Evolutionary conservation across 2,113 vertebrate species (phyloP), one percentile per base, ranked within the genome.

Genomic region (Blennius ocellaris): DNA sequence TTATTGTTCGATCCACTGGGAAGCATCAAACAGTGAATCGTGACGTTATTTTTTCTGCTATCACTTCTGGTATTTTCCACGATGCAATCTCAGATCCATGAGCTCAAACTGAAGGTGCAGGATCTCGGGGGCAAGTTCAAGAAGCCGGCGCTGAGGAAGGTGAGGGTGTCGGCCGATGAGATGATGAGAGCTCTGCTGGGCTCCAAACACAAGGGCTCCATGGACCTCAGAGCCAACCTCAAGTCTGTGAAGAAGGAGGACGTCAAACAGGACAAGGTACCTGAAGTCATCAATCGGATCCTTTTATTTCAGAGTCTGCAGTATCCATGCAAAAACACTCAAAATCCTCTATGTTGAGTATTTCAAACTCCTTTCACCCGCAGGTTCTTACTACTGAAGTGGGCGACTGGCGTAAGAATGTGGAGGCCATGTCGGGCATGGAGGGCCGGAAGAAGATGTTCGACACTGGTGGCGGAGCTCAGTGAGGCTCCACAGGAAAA

Each of bases 391-490:
- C 95, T 0, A 88, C 82, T 69, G 98, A 98, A 83, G 97, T 99
- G 71, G 94, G 97, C 0, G 97, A 99, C 90, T 99, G 98, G 98
- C 95, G 97, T 83, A 99, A 99, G 93, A 99, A 99, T 0, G 97
- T 99, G 89, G 98, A 99, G 76, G 97, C 98, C 85, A 98, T 99
- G 97, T 99, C 98, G 0, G 98, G 98, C 39, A 99, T 99, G 98
- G 97, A 99, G 73, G 98, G 97, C 6, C 90, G 97, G n/a, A 99
- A 99, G 94, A 99, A 99, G 94, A 99, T 99, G 97, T 99, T 99
- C 0, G 98, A 99, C 0, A 96, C 97, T n/a, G 91, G 59, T 7
- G 96, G 96, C 1, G 92, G 85, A 7, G 88, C 55, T 2, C 92
- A 94, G 88, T 94, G 78, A 93, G 69, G 15, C 0, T 0, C 41